Conservation (phyloP, 2,797 vertebrate species). For the Galagoides demidoff region DNA sequence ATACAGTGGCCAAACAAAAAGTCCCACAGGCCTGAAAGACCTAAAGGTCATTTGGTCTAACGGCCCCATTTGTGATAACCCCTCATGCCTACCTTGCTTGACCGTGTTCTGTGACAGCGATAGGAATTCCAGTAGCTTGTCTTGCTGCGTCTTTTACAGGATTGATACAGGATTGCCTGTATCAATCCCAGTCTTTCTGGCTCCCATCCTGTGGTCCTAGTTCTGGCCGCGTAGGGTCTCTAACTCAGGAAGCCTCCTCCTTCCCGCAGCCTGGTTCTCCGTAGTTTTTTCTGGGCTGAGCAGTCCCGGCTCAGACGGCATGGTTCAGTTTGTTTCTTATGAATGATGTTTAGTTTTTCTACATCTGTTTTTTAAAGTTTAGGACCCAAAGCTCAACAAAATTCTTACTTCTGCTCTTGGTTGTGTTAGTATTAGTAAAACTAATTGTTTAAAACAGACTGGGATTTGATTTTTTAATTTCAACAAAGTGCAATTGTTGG, state of each 20-base stretch:
- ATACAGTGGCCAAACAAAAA: background rate
- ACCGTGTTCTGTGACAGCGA: fast-evolving
- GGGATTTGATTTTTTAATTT: background rate
- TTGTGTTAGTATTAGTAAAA: slow-evolving; percentile 24
- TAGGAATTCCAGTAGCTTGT: background rate
- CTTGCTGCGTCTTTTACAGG: background rate
- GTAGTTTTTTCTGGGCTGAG: background rate
- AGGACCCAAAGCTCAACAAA: background rate
- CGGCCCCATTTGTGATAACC: background rate
- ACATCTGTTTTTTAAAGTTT: slow-evolving; percentile 28
- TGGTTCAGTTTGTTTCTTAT: slow-evolving; percentile 6
- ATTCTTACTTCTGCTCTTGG: slow-evolving; percentile 9
- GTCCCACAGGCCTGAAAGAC: background rate
- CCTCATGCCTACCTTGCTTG: background rate
- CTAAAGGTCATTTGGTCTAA: background rate
- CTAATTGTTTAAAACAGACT: slow-evolving; percentile 21
- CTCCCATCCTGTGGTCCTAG: background rate
- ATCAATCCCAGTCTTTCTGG: background rate
- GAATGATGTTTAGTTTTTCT: slow-evolving; percentile 35
- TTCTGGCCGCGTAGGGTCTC: background rate
- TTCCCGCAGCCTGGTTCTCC: background rate
- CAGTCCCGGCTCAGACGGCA: background rate
- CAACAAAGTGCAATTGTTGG: slow-evolving; percentile 21
- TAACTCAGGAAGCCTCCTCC: background rate
- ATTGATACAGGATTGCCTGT: too few species aligned